A percentile compares a stretch with the other conserved stretches of the same genome.
Conservation (phyloP, 2,888 invertebrate species). For the Drosophila antonietae region DNA sequence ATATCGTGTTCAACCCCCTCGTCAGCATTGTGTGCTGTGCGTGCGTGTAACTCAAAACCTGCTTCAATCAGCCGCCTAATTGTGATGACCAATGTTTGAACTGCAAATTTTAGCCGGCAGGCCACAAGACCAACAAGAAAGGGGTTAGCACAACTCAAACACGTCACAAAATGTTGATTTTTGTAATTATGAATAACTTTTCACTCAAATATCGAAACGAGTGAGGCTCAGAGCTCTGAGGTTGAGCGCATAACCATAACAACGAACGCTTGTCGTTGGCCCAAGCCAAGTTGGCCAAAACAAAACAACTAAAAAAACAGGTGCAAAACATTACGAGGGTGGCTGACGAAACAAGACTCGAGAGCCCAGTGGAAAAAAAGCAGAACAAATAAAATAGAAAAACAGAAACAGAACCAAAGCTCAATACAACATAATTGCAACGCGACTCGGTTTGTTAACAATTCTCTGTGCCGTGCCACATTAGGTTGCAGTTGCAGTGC, state of each 20-base stretch:
- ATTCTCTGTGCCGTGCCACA: conserved; percentile 33
- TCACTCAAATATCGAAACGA: conserved; percentile 52
- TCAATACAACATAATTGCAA: conserved; percentile 73
- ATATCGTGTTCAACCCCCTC: conserved; percentile 2
- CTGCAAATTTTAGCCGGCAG: conserved; percentile 38
- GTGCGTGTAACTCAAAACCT: conserved; percentile 57
- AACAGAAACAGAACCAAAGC: conserved; percentile 14
- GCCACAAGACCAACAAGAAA: conserved; percentile 39
- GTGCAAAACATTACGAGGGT: conserved; percentile 70
- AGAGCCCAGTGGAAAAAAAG: conserved; percentile 6
- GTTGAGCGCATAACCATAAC: conserved; percentile 72
- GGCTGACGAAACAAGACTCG: conserved; percentile 29
- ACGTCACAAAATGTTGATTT: conserved; percentile 43
- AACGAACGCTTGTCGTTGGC: conserved; percentile 47
- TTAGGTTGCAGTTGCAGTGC: conserved; percentile 37
- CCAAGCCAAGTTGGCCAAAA: conserved; percentile 71
- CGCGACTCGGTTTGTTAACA: conserved; percentile 46
- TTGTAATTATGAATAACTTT: conserved; percentile 59
- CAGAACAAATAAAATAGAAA: conserved; percentile 3
- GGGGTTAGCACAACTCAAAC: conserved; percentile 46
- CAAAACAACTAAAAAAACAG: conserved; percentile 69
- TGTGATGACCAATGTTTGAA: conserved; percentile 76
- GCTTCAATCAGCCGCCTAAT: conserved; percentile 59
- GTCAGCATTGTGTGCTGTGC: conserved; percentile 1
- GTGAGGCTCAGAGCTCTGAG: conserved; percentile 16